Evolutionary conservation across 1,140 invertebrate genomes (phyloP).

Genomic region (Pentalonia nigronervosa): DNA sequence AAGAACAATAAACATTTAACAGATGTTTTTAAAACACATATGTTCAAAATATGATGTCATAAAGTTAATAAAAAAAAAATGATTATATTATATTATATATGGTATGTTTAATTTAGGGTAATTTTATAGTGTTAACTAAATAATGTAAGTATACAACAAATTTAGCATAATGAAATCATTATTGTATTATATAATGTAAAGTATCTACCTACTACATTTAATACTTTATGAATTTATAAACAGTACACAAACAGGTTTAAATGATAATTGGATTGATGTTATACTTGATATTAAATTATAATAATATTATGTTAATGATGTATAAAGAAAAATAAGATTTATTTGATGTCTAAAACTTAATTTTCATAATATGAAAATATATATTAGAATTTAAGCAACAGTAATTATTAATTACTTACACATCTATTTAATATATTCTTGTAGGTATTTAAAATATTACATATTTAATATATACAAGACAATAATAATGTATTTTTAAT

Average conservation of each 20-base stretch:
- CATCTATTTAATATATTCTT: background rate
- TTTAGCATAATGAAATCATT: background rate
- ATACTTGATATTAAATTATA: background rate
- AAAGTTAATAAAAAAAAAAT: background rate
- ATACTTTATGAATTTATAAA: constrained; percentile 33
- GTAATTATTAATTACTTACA: background rate
- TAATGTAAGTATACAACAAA: background rate
- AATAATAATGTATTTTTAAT: constrained; percentile 1
- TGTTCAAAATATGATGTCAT: background rate
- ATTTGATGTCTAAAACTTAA: background rate
- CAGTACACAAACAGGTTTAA: background rate
- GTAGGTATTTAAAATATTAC: background rate
- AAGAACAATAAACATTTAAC: background rate
- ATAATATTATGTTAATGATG: constrained; percentile 1
- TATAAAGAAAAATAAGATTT: background rate
- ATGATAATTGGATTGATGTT: background rate
- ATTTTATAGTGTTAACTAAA: background rate
- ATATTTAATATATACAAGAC: background rate
- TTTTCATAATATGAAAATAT: background rate
- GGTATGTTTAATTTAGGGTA: background rate
- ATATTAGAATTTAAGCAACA: background rate
- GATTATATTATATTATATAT: background rate
- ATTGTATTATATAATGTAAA: constrained; percentile 1
- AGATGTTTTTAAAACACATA: background rate
- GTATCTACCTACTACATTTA: background rate